phyloP scores from a whole-genome alignment of 2,888 invertebrate genomes.

The Lymantria monacha region DNA sequence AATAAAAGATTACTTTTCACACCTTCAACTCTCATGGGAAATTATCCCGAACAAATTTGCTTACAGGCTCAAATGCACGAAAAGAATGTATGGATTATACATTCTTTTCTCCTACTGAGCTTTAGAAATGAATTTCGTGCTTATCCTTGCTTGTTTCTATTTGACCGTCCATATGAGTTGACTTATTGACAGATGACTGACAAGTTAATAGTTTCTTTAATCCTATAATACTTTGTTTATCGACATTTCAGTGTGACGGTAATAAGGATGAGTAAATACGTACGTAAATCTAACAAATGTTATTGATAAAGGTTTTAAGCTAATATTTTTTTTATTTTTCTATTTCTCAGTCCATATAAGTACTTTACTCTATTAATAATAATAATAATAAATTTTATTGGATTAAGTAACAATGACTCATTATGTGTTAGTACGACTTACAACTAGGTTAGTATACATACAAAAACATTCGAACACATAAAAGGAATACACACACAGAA shows the following conservation, averaged over 20 bases:
- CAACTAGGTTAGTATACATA: too few species aligned
- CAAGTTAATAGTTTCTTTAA: constrained; percentile 21
- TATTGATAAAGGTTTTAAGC: too few species aligned
- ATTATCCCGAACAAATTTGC: constrained; percentile 40
- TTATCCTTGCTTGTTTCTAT: constrained; percentile 7
- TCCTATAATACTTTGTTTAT: constrained; percentile 7
- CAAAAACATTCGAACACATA: too few species aligned
- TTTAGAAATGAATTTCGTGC: constrained; percentile 35
- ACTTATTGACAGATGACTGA: constrained; percentile 28
- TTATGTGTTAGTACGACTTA: too few species aligned
- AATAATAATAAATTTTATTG: too few species aligned
- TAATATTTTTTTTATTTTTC: too few species aligned
- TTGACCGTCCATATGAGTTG: constrained; percentile 24
- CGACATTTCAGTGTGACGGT: neutral
- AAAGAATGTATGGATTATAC: constrained; percentile 47
- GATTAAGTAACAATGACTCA: too few species aligned
- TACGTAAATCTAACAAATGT: neutral
- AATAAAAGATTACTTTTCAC: constrained; percentile 14
- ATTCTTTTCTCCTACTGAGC: constrained; percentile 56
- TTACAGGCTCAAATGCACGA: constrained; percentile 30
- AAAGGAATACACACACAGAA: too few species aligned
- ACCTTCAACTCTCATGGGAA: constrained; percentile 55
- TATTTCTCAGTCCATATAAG: too few species aligned
- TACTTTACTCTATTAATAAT: too few species aligned
- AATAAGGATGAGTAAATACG: neutral